phyloP scores from a whole-genome alignment of 2,797 vertebrate genomes.

The Alosa sapidissima region DNA sequence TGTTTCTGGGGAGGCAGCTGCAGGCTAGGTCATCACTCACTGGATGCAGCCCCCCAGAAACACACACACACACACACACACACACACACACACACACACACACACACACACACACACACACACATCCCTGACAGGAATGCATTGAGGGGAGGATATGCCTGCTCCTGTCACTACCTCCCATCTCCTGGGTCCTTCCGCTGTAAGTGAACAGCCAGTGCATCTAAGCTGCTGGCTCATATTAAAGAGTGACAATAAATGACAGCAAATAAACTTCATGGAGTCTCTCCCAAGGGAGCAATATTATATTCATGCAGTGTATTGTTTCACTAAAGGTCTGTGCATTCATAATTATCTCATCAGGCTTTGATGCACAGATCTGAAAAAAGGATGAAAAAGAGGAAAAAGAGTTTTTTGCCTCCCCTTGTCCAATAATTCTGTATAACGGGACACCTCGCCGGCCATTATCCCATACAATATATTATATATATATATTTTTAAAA shows the following conservation, averaged over 20 bases:
- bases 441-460: too few species aligned
- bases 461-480: too few species aligned
- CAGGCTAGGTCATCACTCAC: conserved; percentile 41
- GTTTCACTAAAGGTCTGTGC: conserved; percentile 22
- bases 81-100: conserved; percentile 1
- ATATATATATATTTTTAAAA: too few species aligned
- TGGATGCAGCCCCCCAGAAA: conserved; percentile 26
- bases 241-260: conserved; percentile 56
- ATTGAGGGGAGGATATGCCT: conserved; percentile 12
- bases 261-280: conserved; percentile 44
- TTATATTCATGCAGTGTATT: conserved; percentile 15
- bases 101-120: conserved; percentile 1
- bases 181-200: conserved; percentile 10
- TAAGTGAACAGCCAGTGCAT: conserved; percentile 2
- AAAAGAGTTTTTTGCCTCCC: background rate
- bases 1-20: conserved; percentile 46
- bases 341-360: conserved; percentile 26
- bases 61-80: conserved; percentile 12
- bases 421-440: too few species aligned
- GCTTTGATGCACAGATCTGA: background rate
- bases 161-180: conserved; percentile 7
- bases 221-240: conserved; percentile 48
- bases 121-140: conserved; percentile 6
- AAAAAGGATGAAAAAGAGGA: background rate
- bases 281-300: conserved; percentile 46